Evolutionary conservation across 2,797 vertebrate genomes (phyloP), one percentile per base, ranked within the genome.

Genomic region (Borostomias antarcticus): DNA sequence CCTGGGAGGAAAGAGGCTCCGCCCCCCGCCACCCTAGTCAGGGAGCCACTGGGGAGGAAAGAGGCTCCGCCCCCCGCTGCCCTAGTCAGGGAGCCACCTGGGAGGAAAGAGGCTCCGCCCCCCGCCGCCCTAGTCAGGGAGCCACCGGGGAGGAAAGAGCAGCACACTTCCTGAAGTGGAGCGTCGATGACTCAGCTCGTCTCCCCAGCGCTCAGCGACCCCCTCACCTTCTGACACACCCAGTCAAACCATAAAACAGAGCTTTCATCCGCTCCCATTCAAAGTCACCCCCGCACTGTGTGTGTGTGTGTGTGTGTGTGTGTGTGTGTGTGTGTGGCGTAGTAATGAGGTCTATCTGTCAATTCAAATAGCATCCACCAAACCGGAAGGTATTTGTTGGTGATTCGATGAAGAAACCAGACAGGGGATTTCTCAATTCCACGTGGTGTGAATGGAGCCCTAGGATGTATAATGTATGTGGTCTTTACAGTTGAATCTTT

Each of bases 281-380:
- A 43, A 43, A 58, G 57, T 58, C 15, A 37, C 5, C 21, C 35
- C 35, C 29, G 30, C 11, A 1, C 48, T 40, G 5, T 48, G 37
- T 23, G n/a, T 28, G 28, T 66, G 29, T n/a, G 1, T 58, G 53
- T 58, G 21, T 8, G 19, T 32, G 9, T 17, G 1, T 21, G n/a
- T 6, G 33, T 57, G n/a, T 25, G 56, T 30, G 40, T 13, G 23
- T 45, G 30, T n/a, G 33, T 4, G 15, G 23, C 58, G 17, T 35
- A 19, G 58, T 56, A 64, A 79, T 75, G 26, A 64, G 43, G 3
- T 10, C 50, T 65, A 60, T 33, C 65, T 70, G 66, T 77, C 74
- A 77, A 70, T 74, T 69, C 68, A 83, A 72, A 54, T 23, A 3
- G 28, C 8, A 2, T 40, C 28, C 17, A 58, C 59, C 15, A 7